Conservation (phyloP, 2,888 invertebrate species). For the Sminthurinus aureus region DNA sequence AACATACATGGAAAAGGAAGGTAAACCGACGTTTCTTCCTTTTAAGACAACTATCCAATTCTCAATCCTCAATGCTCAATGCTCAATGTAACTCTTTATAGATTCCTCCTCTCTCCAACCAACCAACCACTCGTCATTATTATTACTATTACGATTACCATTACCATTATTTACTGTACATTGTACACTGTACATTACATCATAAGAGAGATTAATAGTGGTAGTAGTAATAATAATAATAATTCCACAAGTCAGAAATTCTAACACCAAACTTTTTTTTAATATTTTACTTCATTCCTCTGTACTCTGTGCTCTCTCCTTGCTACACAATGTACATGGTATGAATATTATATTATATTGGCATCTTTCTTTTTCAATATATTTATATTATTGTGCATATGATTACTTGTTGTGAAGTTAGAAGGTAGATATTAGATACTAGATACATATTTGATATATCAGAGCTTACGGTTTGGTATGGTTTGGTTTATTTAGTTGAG, state of each 20-base stretch:
- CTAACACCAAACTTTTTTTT: too few species aligned
- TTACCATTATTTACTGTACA: background rate
- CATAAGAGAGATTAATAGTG: slow-evolving; percentile 31
- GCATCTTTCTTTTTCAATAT: too few species aligned
- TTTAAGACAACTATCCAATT: slow-evolving; percentile 42
- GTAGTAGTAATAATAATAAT: slow-evolving; percentile 43
- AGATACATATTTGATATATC: too few species aligned
- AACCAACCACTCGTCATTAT: background rate
- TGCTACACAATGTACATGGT: too few species aligned
- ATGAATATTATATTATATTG: background rate
- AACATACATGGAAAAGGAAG: slow-evolving; percentile 60
- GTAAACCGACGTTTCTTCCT: slow-evolving; percentile 57
- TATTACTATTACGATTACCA: background rate
- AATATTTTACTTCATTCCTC: slow-evolving; percentile 3
- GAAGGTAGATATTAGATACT: too few species aligned
- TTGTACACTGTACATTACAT: slow-evolving; percentile 36
- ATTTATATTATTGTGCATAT: too few species aligned
- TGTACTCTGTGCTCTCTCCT: too few species aligned
- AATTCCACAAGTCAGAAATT: too few species aligned
- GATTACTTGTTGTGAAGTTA: too few species aligned
- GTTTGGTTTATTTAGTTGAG: too few species aligned
- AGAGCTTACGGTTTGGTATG: too few species aligned
- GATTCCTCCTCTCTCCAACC: too few species aligned
- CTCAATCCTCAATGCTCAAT: background rate
- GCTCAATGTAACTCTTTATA: background rate